A percentile compares a stretch with the other conserved stretches of the same genome.
Evolutionary conservation across 1,140 invertebrate genomes (phyloP).

Genomic region (Dolichoris vasculosae): DNA sequence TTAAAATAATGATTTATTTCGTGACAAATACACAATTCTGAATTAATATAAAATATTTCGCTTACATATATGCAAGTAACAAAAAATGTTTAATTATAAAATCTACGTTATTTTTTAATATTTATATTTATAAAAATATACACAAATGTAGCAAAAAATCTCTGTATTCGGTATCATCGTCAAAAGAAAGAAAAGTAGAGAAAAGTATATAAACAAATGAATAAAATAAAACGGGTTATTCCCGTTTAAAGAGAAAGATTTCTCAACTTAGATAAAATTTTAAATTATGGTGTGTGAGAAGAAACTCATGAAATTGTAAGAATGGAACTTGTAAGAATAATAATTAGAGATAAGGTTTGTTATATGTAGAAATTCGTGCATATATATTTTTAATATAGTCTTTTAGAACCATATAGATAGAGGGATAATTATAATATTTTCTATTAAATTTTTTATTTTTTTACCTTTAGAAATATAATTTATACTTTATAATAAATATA

Average conservation of each 20-base stretch:
- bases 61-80: no score
- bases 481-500: no score
- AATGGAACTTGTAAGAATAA: slow-evolving; percentile 16
- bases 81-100: neutral
- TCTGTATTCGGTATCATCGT: neutral
- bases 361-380: neutral
- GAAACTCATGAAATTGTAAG: neutral
- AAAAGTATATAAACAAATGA: neutral
- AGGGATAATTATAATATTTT: no score
- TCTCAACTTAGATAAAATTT: neutral
- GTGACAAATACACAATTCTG: no score
- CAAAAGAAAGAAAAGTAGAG: neutral
- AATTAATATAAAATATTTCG: no score
- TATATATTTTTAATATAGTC: neutral
- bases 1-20: no score
- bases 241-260: slow-evolving; percentile 10
- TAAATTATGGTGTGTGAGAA: neutral
- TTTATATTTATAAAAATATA: neutral
- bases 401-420: neutral
- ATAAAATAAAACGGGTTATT: slow-evolving; percentile 42
- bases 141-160: neutral
- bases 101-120: neutral
- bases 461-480: no score
- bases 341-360: slow-evolving; percentile 15
- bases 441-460: no score